Conservation (phyloP, 2,888 invertebrate species). For the Anagyrus pseudococci region DNA sequence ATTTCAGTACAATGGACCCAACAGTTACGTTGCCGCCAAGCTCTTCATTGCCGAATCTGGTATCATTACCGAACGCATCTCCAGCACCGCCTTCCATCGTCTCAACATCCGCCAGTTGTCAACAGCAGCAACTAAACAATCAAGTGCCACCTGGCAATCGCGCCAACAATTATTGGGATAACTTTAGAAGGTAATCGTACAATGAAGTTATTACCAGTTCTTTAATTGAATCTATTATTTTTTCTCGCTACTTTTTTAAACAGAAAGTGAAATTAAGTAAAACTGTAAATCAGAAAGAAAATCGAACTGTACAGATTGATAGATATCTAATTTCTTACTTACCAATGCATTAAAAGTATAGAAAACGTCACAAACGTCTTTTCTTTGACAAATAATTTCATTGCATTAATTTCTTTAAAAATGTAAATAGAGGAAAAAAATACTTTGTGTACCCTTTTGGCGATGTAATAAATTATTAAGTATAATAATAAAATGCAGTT, state of each 20-base stretch:
- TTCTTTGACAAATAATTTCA: too few species aligned
- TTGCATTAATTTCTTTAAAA: too few species aligned
- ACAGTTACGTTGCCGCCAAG: slow-evolving; percentile 52
- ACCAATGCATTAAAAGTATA: too few species aligned
- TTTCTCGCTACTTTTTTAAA: not conserved
- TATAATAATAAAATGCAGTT: too few species aligned
- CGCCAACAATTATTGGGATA: slow-evolving; percentile 94
- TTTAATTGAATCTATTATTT: not conserved
- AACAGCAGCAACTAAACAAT: slow-evolving; percentile 71
- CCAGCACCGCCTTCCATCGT: slow-evolving; percentile 43
- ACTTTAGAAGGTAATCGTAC: slow-evolving; percentile 81
- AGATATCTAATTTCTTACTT: too few species aligned
- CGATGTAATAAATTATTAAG: too few species aligned
- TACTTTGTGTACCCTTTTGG: too few species aligned
- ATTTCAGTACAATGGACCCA: slow-evolving; percentile 22
- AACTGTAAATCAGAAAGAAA: not conserved
- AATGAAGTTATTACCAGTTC: not conserved
- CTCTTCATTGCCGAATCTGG: slow-evolving; percentile 58
- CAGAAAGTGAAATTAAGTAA: not conserved
- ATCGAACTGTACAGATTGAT: too few species aligned
- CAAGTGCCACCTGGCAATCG: slow-evolving; percentile 90
- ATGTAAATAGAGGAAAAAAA: too few species aligned
- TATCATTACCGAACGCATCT: slow-evolving; percentile 53
- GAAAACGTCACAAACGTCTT: too few species aligned
- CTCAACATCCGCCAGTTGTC: slow-evolving; percentile 54